Evolutionary conservation across 2,888 invertebrate genomes (phyloP), one percentile per base, ranked within the genome.

Genomic region (Bellardia bayeri): DNA sequence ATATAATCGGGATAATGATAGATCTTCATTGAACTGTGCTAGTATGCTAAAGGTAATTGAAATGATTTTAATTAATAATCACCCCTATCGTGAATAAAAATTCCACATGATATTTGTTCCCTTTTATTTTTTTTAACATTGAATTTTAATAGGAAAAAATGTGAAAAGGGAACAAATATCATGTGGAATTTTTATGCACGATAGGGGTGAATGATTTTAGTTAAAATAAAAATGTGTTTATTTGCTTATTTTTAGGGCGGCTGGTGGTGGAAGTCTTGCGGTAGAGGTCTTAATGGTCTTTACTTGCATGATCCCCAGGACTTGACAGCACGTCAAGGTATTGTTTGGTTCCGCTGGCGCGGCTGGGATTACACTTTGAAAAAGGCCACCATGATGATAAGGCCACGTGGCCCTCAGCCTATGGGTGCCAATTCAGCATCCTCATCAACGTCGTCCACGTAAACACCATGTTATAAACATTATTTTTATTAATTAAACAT

Each of bases 231-330:
- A 42, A 23, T 40, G 13, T 68, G 13, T 30, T 23, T 1, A 2
- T 64, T 8, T 76, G 11, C 42, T 37, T 66, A 14, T 37, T 85
- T 83, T 3, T 49, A 94, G 93, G 98, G 98, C 74, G 98, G 98
- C 6, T 98, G 98, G 98, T 98, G 98, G 98, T 98, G 98, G 98
- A 97, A 98, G 92, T 98, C 97, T 0, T 98, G 98, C 92, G 98
- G 98, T 37, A 95, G 98, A 91, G 98, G 98, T 9, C 95, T 98
- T 40, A 98, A 98, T 92, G 98, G 98, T 14, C 95, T 98, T 49
- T 98, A 98, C 92, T 94, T 98, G 66, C 97, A 98, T 91, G 97
- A 98, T 93, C 97, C 97, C 1, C 97, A 98, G 93, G 98, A 98
- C 94, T 95, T 97, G 87, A 98, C 97, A 68, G 98, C 98, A 84